Conservation (phyloP, 2,888 invertebrate species). For the Taenaris catops region DNA sequence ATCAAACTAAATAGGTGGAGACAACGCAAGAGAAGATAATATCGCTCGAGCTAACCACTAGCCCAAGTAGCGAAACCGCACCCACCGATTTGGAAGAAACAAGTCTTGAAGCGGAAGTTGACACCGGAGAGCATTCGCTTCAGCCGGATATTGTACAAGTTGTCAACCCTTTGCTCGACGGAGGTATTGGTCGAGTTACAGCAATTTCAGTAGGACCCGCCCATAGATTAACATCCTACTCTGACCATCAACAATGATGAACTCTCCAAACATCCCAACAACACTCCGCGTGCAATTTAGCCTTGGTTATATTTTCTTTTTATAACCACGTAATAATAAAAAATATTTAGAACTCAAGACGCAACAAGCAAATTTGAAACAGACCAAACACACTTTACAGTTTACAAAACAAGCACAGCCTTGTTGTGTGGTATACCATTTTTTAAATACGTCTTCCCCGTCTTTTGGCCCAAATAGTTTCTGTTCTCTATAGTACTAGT, state of each 20-base stretch:
- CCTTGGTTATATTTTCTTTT: too few relatives aligned
- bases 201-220: conserved; percentile 69
- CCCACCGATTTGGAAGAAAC: conserved; percentile 55
- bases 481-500: too few relatives aligned
- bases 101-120: conserved; percentile 57
- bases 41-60: conserved; percentile 89
- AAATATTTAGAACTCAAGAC: too few relatives aligned
- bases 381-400: too few relatives aligned
- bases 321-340: too few relatives aligned
- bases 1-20: too few relatives aligned
- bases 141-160: conserved; percentile 79
- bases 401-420: too few relatives aligned
- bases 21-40: conserved; percentile 95
- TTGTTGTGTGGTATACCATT: too few relatives aligned
- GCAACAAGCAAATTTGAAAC: too few relatives aligned
- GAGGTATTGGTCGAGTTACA: conserved; percentile 66
- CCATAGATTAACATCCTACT: conserved; percentile 56
- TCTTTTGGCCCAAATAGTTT: too few relatives aligned
- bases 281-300: not conserved
- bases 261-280: conserved; percentile 3
- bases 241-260: conserved; percentile 38
- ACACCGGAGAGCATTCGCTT: conserved; percentile 70
- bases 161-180: conserved; percentile 69
- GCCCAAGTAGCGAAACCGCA: conserved; percentile 81
- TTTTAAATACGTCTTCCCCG: too few relatives aligned